Conservation (phyloP, 1,140 invertebrate genomes). For the Listronotus oregonensis region DNA sequence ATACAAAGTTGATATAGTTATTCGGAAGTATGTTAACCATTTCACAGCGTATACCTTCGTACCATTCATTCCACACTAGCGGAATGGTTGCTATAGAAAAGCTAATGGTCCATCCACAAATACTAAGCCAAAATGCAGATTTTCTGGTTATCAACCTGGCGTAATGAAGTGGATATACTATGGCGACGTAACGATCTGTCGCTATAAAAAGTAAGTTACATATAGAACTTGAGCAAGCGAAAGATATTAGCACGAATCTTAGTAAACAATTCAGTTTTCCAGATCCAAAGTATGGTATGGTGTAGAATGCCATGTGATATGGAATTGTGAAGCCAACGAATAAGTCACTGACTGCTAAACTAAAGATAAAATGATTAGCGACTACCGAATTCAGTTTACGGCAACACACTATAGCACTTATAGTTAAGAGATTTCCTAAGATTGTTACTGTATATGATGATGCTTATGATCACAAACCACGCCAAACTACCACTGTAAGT, state of each 20-base stretch:
- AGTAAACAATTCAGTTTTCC: conserved; percentile 66
- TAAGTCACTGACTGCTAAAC: conserved; percentile 74
- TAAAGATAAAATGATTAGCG: conserved; percentile 75
- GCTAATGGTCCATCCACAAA: conserved; percentile 66
- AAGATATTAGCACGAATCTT: conserved; percentile 71
- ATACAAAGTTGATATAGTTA: conserved; percentile 67
- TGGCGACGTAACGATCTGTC: conserved; percentile 80
- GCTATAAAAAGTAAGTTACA: conserved; percentile 83
- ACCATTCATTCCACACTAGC: conserved; percentile 75
- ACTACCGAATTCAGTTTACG: conserved; percentile 66
- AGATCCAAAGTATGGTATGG: conserved; percentile 62
- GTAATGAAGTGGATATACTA: conserved; percentile 80
- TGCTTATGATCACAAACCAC: conserved; percentile 66
- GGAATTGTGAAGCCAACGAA: conserved; percentile 73
- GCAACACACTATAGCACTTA: conserved; percentile 69
- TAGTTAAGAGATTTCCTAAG: conserved; percentile 72
- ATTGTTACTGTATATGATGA: conserved; percentile 69
- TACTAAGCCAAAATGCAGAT: conserved; percentile 64
- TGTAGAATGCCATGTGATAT: conserved; percentile 74
- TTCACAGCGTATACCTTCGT: conserved; percentile 45
- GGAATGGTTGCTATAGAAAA: conserved; percentile 67
- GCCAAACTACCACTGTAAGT: conserved; percentile 44
- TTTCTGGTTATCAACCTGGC: conserved; percentile 69
- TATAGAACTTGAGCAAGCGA: conserved; percentile 76
- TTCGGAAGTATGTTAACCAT: conserved; percentile 57